phyloP scores from a whole-genome alignment of 1,140 invertebrate species.

The Hesperophylax magnus region DNA sequence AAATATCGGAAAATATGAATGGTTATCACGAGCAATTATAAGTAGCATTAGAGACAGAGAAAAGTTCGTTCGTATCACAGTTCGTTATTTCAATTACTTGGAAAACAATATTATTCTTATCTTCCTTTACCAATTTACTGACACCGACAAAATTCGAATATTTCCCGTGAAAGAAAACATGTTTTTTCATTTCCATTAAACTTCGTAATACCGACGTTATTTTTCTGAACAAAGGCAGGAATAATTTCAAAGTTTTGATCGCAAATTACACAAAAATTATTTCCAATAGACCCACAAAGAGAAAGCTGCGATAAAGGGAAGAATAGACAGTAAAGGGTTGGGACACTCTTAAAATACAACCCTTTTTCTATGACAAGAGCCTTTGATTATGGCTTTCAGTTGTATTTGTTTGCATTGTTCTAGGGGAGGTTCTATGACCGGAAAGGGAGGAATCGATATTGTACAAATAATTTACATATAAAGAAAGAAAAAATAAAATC shows the following conservation, averaged over 20 bases:
- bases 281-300: constrained; percentile 9
- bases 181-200: no score
- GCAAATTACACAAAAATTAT: constrained; percentile 11
- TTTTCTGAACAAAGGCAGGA: neutral
- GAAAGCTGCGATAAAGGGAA: constrained; percentile 5
- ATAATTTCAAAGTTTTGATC: constrained; percentile 14
- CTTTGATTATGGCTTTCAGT: constrained; percentile 13
- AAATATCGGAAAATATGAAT: no score
- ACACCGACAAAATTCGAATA: no score
- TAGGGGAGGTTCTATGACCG: neutral
- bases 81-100: no score
- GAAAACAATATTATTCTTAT: no score
- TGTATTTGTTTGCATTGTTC: constrained; percentile 4
- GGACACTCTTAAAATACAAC: constrained; percentile 12
- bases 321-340: constrained; percentile 12
- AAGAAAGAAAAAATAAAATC: neutral
- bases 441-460: neutral
- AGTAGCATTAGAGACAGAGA: no score
- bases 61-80: no score
- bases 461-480: neutral
- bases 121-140: no score
- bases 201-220: neutral
- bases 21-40: no score
- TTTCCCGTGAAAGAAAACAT: no score
- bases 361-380: constrained; percentile 14